Percentiles rank a stretch among this genome's conserved stretches.
These are phyloP conservation scores for Rhagonycha lutea DNA, from an alignment of 2,888 invertebrate species.

Conservation along the genomic window DNA sequence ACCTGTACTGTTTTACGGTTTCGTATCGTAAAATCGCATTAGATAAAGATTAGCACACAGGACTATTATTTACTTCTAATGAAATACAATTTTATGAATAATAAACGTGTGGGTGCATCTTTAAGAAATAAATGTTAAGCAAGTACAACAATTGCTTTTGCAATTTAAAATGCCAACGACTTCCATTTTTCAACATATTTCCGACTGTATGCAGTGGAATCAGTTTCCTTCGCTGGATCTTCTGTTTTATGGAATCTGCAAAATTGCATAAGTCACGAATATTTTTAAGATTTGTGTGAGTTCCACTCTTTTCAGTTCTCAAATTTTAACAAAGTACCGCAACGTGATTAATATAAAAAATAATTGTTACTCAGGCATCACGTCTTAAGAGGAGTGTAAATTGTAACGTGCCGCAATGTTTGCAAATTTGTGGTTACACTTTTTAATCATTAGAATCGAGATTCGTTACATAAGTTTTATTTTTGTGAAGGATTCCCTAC, in stretches of 20 bases:
- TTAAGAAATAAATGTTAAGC: constrained; percentile 4
- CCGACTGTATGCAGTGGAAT: background rate
- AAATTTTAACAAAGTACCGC: constrained; percentile 24
- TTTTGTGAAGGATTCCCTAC: background rate
- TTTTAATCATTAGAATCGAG: background rate
- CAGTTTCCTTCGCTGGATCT: background rate
- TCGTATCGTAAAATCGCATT: background rate
- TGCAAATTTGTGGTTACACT: background rate
- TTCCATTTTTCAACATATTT: background rate
- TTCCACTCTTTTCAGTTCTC: background rate
- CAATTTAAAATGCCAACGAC: constrained; percentile 8
- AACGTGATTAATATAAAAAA: constrained; percentile 19
- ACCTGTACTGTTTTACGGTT: background rate
- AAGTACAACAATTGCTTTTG: constrained; percentile 8
- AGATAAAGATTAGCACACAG: background rate
- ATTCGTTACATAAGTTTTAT: background rate
- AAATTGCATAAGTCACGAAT: background rate
- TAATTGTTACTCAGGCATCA: constrained; percentile 21
- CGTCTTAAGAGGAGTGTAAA: constrained; percentile 21
- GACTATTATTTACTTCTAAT: too few relatives aligned
- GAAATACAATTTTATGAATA: background rate
- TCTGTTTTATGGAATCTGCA: background rate
- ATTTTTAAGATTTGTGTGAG: background rate
- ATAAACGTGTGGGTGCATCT: background rate
- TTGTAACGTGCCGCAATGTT: constrained; percentile 19